These are phyloP conservation scores for Capromys pilorides DNA, from an alignment of 2,797 vertebrate species.

Conservation along the genomic window DNA sequence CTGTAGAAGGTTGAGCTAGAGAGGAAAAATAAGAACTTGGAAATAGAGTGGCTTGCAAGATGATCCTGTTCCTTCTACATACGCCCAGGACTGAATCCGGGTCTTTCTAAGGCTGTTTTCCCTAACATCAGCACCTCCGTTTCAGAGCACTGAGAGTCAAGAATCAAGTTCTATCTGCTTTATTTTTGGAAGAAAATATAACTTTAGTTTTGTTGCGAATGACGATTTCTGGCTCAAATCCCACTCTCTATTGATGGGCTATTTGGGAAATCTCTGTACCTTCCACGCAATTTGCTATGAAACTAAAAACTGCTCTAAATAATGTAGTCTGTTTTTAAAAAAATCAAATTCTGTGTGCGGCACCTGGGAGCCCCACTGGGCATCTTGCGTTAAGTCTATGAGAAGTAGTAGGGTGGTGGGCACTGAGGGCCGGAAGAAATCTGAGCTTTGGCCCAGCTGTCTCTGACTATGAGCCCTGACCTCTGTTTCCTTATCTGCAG, in stretches of 20 bases:
- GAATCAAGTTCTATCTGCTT: neutral
- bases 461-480: neutral
- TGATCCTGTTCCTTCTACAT: neutral
- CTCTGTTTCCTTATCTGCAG: neutral
- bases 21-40: slow-evolving; percentile 1
- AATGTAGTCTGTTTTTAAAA: neutral
- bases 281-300: neutral
- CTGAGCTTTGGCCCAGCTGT: neutral
- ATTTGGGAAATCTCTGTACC: neutral
- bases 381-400: neutral
- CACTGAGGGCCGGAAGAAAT: neutral
- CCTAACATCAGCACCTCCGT: neutral
- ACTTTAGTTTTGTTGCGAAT: slow-evolving; percentile 4
- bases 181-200: neutral
- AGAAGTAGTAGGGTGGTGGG: neutral
- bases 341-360: neutral
- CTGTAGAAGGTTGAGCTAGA: neutral
- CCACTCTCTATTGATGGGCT: neutral
- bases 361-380: neutral
- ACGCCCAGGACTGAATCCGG: neutral
- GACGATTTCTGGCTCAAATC: neutral
- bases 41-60: neutral
- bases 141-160: neutral
- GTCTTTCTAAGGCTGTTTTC: neutral
- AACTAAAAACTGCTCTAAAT: neutral